Evolutionary conservation across 2,113 vertebrate genomes (phyloP), one percentile per base, ranked within the genome.

Genomic region (Myiopsitta monachus): DNA sequence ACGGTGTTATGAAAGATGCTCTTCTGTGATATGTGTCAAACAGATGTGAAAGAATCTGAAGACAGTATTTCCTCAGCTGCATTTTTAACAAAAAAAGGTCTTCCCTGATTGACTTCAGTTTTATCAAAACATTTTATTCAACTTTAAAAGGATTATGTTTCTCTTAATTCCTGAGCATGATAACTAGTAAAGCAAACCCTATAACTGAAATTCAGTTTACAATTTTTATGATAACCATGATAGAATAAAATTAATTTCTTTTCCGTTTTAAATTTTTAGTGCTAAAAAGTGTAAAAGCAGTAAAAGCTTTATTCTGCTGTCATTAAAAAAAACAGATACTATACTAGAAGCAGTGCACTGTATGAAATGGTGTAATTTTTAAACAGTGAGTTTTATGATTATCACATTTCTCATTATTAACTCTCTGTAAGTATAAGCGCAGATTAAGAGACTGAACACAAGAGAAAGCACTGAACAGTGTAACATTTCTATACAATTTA

Each of bases 401-500:
- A 86, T 93, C 81, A 91, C 69, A 92, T 88, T 90, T 94, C 88
- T 94, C 77, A 72, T 94, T 94, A 95, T 91, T 92, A 33, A 33
- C 18, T 83, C 9, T 92, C 64, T 95, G 81, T 79, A 94, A 95
- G 57, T 66, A 74, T 88, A 93, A 92, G 57, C 57, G 61, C 33
- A 92, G 92, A 88, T 94, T 94, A 93, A 93, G 95, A 93, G 77
- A 69, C 14, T 77, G 73, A 91, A 88, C 36, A 81, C 14, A 79
- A 55, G 61, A 95, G 73, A 92, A 93, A 83, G 47, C 10, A 81
- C 33, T 70, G 75, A 94, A 78, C 28, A 47, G 18, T 49, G 26
- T 57, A 88, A 72, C 8, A 81, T 83, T 90, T 93, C 63, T 63
- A 78, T 88, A 69, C 36, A 79, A 31, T 92, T 88, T 87, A 72